phyloP scores from a whole-genome alignment of 2,797 vertebrate species.

The Anguilla marmorata region DNA sequence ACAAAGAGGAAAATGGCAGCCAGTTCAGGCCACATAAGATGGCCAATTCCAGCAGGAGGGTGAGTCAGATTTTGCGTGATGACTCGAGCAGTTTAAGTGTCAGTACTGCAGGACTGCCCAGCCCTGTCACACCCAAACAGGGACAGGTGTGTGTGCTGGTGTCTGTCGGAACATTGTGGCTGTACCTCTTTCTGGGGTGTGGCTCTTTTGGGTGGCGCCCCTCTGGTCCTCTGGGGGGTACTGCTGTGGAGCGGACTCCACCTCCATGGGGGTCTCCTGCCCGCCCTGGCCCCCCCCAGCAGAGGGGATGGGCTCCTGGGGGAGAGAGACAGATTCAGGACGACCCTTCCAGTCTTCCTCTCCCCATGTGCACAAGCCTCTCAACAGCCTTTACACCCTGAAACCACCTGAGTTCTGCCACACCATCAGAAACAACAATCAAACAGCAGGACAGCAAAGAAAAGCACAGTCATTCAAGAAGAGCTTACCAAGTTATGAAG shows the following conservation, averaged over 20 bases:
- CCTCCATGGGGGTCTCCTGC: conserved; percentile 37
- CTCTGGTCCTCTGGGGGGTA: conserved; percentile 32
- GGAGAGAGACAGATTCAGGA: background rate
- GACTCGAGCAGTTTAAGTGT: background rate
- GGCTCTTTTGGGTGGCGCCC: conserved; percentile 29
- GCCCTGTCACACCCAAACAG: conserved; percentile 27
- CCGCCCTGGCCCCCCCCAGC: conserved; percentile 29
- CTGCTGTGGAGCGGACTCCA: background rate
- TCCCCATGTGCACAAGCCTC: background rate
- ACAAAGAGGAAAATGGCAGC: background rate
- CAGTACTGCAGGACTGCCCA: background rate
- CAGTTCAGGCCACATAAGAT: background rate
- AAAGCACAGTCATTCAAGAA: too few species aligned
- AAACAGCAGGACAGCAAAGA: too few species aligned
- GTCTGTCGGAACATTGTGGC: conserved; percentile 27
- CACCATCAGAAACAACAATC: too few species aligned
- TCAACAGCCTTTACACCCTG: too few species aligned
- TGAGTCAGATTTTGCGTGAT: background rate
- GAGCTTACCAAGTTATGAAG: too few species aligned
- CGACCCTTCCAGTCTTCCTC: background rate
- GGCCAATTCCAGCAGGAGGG: background rate
- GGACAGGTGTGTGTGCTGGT: background rate
- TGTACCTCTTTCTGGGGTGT: background rate
- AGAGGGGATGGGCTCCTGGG: background rate
- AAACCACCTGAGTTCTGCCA: too few species aligned